phyloP scores from a whole-genome alignment of 2,113 vertebrate species.

The Bos taurus region ARS-UCD2.0 NC_037333.1:33549501-33550000 shows the following conservation, averaged over 20 bases:
- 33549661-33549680: background rate
- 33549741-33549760: background rate
- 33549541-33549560: background rate
- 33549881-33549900: background rate
- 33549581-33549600: background rate
- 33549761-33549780: background rate
- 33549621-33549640: background rate
- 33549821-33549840: background rate
- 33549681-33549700: background rate
- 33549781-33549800: background rate
- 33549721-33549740: background rate
- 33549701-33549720: background rate
- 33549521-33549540: background rate
- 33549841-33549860: background rate
- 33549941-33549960: background rate
- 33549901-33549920: background rate
- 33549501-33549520: background rate
- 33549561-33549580: background rate
- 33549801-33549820: background rate
- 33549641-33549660: background rate
- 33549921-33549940: background rate
- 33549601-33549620: background rate
- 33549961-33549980: background rate
- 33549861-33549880: background rate
- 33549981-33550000: background rate